These are phyloP conservation scores for Pterocles orientalis DNA, from an alignment of 2,113 vertebrate species.

Conservation along the genomic window DNA sequence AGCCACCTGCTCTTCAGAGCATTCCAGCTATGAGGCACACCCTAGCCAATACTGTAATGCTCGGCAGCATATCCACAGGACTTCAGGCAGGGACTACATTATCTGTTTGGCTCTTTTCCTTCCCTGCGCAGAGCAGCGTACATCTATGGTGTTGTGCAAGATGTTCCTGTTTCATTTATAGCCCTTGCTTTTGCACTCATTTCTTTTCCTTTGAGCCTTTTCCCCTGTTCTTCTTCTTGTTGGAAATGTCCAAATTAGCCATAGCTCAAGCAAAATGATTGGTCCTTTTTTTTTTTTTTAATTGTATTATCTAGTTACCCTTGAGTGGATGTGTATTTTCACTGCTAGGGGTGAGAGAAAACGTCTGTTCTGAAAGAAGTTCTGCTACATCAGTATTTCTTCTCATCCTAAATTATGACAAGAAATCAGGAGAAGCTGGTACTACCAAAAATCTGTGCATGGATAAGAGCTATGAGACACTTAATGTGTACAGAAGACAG, in stretches of 20 bases:
- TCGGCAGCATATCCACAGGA: not conserved
- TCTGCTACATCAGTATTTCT: not conserved
- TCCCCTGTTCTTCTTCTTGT: not conserved
- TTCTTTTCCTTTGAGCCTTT: not conserved
- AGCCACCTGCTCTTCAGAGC: slow-evolving; percentile 57
- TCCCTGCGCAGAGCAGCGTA: rapidly evolving
- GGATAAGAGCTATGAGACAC: not conserved
- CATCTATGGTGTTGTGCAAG: not conserved
- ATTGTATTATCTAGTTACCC: not conserved
- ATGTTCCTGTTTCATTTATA: rapidly evolving
- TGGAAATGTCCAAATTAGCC: not conserved
- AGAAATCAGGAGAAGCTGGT: not conserved
- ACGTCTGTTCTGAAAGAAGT: not conserved
- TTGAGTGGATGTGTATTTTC: not conserved
- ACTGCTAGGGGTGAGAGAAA: not conserved
- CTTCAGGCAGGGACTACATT: slow-evolving; percentile 7
- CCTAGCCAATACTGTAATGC: not conserved
- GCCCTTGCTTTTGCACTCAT: not conserved
- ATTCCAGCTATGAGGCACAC: slow-evolving; percentile 59
- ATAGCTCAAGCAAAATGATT: not conserved
- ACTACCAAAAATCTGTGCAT: not conserved
- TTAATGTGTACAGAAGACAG: not conserved
- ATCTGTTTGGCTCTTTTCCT: not conserved
- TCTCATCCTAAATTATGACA: not conserved
- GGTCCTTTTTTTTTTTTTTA: not conserved